phyloP scores from a whole-genome alignment of 2,797 vertebrate genomes.

The Brotula barbata region DNA sequence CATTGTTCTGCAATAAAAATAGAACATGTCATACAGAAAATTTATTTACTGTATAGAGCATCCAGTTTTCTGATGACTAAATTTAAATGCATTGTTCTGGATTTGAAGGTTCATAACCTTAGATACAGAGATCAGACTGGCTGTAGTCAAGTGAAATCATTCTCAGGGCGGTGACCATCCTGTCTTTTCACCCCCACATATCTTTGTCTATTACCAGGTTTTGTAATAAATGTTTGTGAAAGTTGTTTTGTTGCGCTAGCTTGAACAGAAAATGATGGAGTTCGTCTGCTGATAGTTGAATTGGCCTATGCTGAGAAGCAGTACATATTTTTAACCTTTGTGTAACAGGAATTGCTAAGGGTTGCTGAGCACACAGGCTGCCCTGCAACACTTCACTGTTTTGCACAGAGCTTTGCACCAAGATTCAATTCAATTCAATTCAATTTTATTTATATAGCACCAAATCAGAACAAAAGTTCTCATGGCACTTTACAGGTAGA shows the following conservation, averaged over 20 bases:
- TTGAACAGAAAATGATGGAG: too few species aligned
- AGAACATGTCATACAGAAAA: too few species aligned
- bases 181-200: slow-evolving; percentile 32
- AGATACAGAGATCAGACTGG: slow-evolving; percentile 20
- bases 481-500: too few species aligned
- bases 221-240: too few species aligned
- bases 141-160: slow-evolving; percentile 10
- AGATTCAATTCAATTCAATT: too few species aligned
- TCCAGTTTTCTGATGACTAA: too few species aligned
- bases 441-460: too few species aligned
- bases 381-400: slow-evolving; percentile 3
- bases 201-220: slow-evolving; percentile 6
- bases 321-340: background rate
- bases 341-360: background rate
- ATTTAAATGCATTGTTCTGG: too few species aligned
- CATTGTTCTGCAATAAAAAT: too few species aligned
- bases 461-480: too few species aligned
- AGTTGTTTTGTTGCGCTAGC: too few species aligned
- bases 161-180: slow-evolving; percentile 56
- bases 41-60: too few species aligned
- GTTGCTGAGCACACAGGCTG: background rate
- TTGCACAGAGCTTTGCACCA: background rate
- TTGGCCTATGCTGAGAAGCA: background rate
- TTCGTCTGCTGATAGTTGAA: background rate
- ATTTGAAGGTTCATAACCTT: background rate